These are phyloP conservation scores for Uloborus diversus DNA, from an alignment of 1,140 invertebrate genomes.

Conservation along the genomic window DNA sequence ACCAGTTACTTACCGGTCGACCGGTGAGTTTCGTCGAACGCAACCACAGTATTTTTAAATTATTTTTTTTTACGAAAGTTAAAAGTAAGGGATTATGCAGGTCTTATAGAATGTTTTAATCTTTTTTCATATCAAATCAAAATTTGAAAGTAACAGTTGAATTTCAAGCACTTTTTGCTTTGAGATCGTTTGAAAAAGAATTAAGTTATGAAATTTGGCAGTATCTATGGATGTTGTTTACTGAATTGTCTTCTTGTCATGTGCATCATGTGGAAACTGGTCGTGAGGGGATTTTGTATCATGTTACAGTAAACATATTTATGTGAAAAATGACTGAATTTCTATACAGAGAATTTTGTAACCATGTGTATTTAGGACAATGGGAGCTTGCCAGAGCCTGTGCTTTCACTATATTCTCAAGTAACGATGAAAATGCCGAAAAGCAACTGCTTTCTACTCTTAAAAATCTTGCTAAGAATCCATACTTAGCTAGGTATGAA, in stretches of 20 bases:
- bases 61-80: too few species aligned
- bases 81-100: too few species aligned
- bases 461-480: slow-evolving; percentile 31
- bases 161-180: too few species aligned
- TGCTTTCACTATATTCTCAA: slow-evolving; percentile 23
- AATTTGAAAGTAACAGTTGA: too few species aligned
- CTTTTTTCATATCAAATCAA: too few species aligned
- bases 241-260: slow-evolving; percentile 34
- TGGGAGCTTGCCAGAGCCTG: slow-evolving; percentile 46
- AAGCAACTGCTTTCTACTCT: slow-evolving; percentile 1
- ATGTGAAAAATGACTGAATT: background rate
- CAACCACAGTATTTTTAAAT: too few species aligned
- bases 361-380: slow-evolving; percentile 47
- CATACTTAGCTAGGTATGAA: slow-evolving; percentile 26
- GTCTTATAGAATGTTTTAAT: too few species aligned
- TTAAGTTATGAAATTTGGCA: slow-evolving; percentile 12
- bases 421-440: background rate
- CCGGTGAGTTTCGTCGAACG: too few species aligned
- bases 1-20: too few species aligned
- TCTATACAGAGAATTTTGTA: slow-evolving; percentile 37
- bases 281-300: slow-evolving; percentile 1
- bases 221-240: slow-evolving; percentile 2
- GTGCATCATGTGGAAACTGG: background rate
- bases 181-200: too few species aligned
- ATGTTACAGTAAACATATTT: background rate